phyloP scores from a whole-genome alignment of 2,113 vertebrate genomes.

The Ondatra zibethicus region DNA sequence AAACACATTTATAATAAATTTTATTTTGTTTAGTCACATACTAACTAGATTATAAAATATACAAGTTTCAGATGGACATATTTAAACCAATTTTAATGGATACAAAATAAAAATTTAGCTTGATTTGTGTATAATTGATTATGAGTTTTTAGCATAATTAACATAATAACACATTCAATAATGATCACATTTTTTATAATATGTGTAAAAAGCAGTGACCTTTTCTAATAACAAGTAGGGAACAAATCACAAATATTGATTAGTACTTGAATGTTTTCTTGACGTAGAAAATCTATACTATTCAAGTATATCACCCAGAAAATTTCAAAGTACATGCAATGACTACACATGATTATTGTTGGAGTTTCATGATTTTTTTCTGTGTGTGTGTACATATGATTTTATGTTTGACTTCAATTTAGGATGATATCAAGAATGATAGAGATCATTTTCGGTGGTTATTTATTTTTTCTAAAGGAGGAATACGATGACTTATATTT shows the following conservation, averaged over 20 bases:
- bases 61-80: slow-evolving; percentile 78
- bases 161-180: slow-evolving; percentile 84
- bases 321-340: slow-evolving; percentile 75
- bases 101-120: slow-evolving; percentile 86
- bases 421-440: not conserved
- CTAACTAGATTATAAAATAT: slow-evolving; percentile 68
- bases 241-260: slow-evolving; percentile 86
- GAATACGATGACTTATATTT: not conserved
- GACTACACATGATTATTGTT: slow-evolving; percentile 78
- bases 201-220: slow-evolving; percentile 83
- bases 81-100: slow-evolving; percentile 89
- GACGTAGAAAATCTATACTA: slow-evolving; percentile 80
- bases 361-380: slow-evolving; percentile 71
- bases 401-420: not conserved
- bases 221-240: slow-evolving; percentile 85
- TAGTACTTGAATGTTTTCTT: slow-evolving; percentile 69
- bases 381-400: slow-evolving; percentile 56
- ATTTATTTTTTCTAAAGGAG: not conserved
- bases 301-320: slow-evolving; percentile 77
- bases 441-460: not conserved
- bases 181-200: slow-evolving; percentile 81
- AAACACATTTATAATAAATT: slow-evolving; percentile 44
- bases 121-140: slow-evolving; percentile 84
- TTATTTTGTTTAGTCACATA: slow-evolving; percentile 40
- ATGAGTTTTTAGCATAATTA: slow-evolving; percentile 82